These are phyloP conservation scores for Drosophila obscura DNA, from an alignment of 1,140 invertebrate genomes.

Conservation along the genomic window DNA sequence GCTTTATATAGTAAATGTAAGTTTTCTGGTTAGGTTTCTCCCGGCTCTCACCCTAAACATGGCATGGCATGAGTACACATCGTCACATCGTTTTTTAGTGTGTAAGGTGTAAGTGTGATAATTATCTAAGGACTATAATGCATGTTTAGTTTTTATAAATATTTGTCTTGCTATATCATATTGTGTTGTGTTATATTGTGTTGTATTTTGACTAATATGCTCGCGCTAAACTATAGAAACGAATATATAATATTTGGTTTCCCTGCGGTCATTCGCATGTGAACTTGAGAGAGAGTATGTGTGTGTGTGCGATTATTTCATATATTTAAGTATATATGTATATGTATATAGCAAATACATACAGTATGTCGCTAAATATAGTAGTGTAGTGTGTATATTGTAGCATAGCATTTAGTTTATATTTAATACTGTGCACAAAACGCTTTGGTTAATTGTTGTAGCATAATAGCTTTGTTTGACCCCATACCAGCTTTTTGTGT, in stretches of 20 bases:
- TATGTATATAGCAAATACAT: slow-evolving; percentile 38
- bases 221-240: slow-evolving; percentile 69
- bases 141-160: slow-evolving; percentile 30
- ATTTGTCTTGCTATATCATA: slow-evolving; percentile 25
- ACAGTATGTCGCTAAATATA: slow-evolving; percentile 40
- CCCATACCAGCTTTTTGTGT: slow-evolving; percentile 83
- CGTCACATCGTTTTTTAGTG: slow-evolving; percentile 19
- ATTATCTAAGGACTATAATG: slow-evolving; percentile 44
- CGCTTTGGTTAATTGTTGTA: slow-evolving; percentile 49
- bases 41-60: slow-evolving; percentile 61
- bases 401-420: slow-evolving; percentile 5
- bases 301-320: slow-evolving; percentile 63
- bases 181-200: slow-evolving; percentile 1
- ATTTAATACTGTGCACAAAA: slow-evolving; percentile 77
- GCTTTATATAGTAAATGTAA: slow-evolving; percentile 21
- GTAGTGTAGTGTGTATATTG: slow-evolving; percentile 8
- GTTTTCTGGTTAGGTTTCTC: slow-evolving; percentile 46
- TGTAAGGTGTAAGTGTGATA: slow-evolving; percentile 47
- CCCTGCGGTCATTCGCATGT: slow-evolving; percentile 43
- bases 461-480: slow-evolving; percentile 80
- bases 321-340: neutral
- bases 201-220: slow-evolving; percentile 71
- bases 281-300: slow-evolving; percentile 69
- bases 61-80: slow-evolving; percentile 59
- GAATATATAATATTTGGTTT: slow-evolving; percentile 15